phyloP scores from a whole-genome alignment of 2,113 vertebrate species.

The Chlorodrepanis virens region DNA sequence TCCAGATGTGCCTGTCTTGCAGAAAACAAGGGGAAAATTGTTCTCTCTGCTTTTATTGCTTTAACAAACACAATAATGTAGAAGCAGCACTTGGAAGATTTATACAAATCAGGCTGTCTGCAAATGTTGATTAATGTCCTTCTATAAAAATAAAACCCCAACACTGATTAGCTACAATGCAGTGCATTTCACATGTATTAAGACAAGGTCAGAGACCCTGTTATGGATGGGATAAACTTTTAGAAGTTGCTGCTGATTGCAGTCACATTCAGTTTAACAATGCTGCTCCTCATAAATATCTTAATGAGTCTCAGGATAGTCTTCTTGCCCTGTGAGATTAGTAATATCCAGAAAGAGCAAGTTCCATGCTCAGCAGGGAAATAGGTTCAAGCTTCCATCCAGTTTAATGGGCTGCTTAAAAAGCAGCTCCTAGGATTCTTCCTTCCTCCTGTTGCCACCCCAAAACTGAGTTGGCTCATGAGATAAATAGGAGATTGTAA shows the following conservation, averaged over 20 bases:
- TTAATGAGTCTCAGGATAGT: constrained; percentile 16
- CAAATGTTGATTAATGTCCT: not conserved
- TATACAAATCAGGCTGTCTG: not conserved
- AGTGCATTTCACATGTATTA: not conserved
- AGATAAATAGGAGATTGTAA: not conserved
- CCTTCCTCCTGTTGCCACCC: not conserved
- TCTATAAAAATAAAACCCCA: not conserved
- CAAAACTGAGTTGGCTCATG: not conserved
- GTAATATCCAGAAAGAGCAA: not conserved
- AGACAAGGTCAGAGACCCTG: not conserved
- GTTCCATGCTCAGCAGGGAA: not conserved
- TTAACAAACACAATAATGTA: not conserved
- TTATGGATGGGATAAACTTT: constrained; percentile 5
- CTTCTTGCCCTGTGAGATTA: constrained; percentile 18
- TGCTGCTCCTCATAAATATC: constrained; percentile 27
- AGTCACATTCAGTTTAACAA: constrained; percentile 31
- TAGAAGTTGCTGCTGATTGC: not conserved
- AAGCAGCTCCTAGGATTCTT: not conserved
- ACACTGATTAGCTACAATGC: not conserved
- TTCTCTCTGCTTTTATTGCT: not conserved
- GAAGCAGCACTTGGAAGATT: not conserved
- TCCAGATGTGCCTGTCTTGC: not conserved
- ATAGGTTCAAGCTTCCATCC: not conserved
- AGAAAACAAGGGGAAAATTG: not conserved
- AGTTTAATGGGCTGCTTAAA: constrained; percentile 21